Evolutionary conservation across 2,888 invertebrate species (phyloP).

Genomic region (Heliconius sara): DNA sequence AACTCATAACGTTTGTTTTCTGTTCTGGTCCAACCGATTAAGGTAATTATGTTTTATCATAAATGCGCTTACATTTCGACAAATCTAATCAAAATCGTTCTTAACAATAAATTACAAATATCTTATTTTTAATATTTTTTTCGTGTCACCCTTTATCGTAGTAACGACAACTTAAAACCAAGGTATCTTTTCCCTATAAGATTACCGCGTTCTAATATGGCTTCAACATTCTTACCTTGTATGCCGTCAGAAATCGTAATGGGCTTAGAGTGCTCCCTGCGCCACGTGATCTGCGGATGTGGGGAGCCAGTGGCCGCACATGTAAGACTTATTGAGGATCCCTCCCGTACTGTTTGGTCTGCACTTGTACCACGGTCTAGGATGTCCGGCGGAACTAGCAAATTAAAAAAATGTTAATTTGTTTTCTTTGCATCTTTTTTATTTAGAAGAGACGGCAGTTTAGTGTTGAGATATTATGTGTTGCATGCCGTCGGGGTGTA

Average conservation of each 20-base stretch:
- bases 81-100: not conserved
- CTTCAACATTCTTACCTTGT: slow-evolving; percentile 81
- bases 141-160: not conserved
- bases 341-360: slow-evolving; percentile 94
- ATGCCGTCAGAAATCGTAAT: slow-evolving; percentile 88
- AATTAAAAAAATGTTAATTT: slow-evolving; percentile 23
- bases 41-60: too few species aligned
- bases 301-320: slow-evolving; percentile 96
- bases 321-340: slow-evolving; percentile 91
- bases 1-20: too few species aligned
- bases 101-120: not conserved
- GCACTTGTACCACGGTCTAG: slow-evolving; percentile 92
- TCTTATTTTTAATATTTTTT: not conserved
- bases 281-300: slow-evolving; percentile 93
- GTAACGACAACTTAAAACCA: slow-evolving; percentile 20
- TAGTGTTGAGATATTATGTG: not conserved
- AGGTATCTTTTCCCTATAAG: slow-evolving; percentile 24
- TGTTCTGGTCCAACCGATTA: too few species aligned
- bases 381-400: slow-evolving; percentile 90
- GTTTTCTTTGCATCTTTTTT: not conserved
- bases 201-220: slow-evolving; percentile 19
- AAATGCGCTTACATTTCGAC: too few species aligned
- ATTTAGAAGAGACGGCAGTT: not conserved
- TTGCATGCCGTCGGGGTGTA: too few species aligned
- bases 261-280: slow-evolving; percentile 90